Conservation (phyloP, 2,797 vertebrate species). For the Novumbra hubbsi region DNA sequence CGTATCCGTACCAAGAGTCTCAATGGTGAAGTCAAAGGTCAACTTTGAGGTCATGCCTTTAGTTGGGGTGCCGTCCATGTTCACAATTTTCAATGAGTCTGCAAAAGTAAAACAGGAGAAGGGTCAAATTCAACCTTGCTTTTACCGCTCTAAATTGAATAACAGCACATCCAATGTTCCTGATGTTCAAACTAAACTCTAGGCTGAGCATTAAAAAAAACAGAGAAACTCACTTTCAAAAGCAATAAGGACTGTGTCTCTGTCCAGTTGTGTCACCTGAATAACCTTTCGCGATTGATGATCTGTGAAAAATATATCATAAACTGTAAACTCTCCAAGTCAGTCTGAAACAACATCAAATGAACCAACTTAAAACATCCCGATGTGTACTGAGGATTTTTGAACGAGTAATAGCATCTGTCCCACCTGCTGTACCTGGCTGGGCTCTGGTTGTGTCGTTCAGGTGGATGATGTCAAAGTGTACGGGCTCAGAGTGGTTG, state of each 20-base stretch:
- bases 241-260: constrained; percentile 73
- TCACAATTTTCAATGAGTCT: constrained; percentile 71
- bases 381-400: not conserved
- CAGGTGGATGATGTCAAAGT: constrained; percentile 69
- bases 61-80: constrained; percentile 61
- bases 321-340: not conserved
- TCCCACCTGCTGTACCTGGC: constrained; percentile 29
- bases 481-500: constrained; percentile 50
- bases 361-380: not conserved
- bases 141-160: not conserved
- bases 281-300: constrained; percentile 58
- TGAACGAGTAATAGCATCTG: not conserved
- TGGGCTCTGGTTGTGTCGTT: constrained; percentile 47
- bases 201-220: not conserved
- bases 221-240: constrained; percentile 66
- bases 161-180: not conserved
- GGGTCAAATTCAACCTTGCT: not conserved
- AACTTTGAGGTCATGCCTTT: constrained; percentile 55
- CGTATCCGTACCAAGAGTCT: constrained; percentile 70
- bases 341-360: not conserved
- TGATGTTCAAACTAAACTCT: not conserved
- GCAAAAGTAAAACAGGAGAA: not conserved
- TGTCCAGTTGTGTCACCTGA: constrained; percentile 74
- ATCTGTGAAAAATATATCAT: constrained; percentile 51
- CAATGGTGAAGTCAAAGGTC: constrained; percentile 70